phyloP scores from a whole-genome alignment of 2,113 vertebrate species.

The Cygnus buccinator region DNA sequence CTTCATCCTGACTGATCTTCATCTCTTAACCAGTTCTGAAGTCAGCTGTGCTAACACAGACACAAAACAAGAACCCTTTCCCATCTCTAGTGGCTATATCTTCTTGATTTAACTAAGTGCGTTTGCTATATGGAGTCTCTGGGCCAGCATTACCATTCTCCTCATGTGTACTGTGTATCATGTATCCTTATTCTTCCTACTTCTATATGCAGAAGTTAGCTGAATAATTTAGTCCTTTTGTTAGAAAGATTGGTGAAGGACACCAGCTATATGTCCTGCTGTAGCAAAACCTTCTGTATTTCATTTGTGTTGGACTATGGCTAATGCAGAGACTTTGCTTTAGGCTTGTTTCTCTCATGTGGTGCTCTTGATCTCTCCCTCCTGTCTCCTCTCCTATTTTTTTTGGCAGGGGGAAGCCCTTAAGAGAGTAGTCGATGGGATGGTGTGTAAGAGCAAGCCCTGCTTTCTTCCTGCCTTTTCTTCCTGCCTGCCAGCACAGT shows the following conservation, averaged over 20 bases:
- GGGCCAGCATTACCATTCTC: not conserved
- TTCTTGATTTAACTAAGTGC: not conserved
- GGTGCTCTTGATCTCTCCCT: conserved; percentile 44
- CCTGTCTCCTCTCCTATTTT: conserved; percentile 20
- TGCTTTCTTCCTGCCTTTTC: conserved; percentile 51
- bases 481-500: conserved; percentile 34
- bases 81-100: not conserved
- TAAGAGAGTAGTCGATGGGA: conserved; percentile 12
- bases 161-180: not conserved
- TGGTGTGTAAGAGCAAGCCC: conserved; percentile 18
- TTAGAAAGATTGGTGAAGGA: conserved; percentile 1
- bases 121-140: not conserved
- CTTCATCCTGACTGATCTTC: not conserved
- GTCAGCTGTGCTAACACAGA: not conserved
- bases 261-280: not conserved
- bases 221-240: not conserved
- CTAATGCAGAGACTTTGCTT: not conserved
- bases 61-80: not conserved
- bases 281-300: not conserved
- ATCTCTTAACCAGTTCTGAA: not conserved
- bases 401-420: conserved; percentile 22
- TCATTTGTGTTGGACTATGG: conserved; percentile 11
- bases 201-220: not conserved
- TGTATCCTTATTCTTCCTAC: not conserved
- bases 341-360: conserved; percentile 44